These are phyloP conservation scores for Drosophila nasuta DNA, from an alignment of 1,140 invertebrate genomes.

Conservation along the genomic window DNA sequence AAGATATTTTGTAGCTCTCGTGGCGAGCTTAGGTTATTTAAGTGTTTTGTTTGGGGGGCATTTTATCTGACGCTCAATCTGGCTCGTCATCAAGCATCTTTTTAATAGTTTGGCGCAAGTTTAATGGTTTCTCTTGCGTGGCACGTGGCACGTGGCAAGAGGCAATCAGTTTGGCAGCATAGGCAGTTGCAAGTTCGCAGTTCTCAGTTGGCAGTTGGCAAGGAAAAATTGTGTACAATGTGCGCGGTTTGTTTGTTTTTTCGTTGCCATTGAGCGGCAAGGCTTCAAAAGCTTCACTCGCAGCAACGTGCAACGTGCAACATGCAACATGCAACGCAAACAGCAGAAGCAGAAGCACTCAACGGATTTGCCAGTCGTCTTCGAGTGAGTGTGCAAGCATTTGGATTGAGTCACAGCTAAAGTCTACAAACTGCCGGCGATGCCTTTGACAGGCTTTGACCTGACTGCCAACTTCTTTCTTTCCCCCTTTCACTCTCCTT, in stretches of 20 bases:
- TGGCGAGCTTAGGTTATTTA: neutral
- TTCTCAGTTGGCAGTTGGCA: slow-evolving; percentile 1
- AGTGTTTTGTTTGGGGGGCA: neutral
- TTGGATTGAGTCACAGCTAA: slow-evolving; percentile 29
- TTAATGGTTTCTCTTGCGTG: neutral
- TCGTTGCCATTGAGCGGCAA: slow-evolving; percentile 17
- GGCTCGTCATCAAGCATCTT: neutral
- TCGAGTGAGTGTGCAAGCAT: slow-evolving; percentile 1
- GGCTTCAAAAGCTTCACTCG: slow-evolving; percentile 4
- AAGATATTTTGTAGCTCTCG: neutral
- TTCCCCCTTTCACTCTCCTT: neutral
- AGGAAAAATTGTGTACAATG: neutral
- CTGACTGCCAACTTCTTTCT: neutral
- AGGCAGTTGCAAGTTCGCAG: slow-evolving; percentile 8
- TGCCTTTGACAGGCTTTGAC: slow-evolving; percentile 54
- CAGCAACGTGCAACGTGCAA: slow-evolving; percentile 14
- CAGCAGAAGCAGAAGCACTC: slow-evolving; percentile 27
- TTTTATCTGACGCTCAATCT: neutral
- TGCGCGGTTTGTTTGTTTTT: slow-evolving; percentile 26
- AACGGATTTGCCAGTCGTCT: slow-evolving; percentile 27
- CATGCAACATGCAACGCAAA: slow-evolving; percentile 31
- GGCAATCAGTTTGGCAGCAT: neutral
- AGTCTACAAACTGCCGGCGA: slow-evolving; percentile 31
- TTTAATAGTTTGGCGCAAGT: slow-evolving; percentile 1
- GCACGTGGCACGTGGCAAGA: too few relatives aligned